Conservation (phyloP, 2,113 vertebrate species). For the Orcinus orca region DNA sequence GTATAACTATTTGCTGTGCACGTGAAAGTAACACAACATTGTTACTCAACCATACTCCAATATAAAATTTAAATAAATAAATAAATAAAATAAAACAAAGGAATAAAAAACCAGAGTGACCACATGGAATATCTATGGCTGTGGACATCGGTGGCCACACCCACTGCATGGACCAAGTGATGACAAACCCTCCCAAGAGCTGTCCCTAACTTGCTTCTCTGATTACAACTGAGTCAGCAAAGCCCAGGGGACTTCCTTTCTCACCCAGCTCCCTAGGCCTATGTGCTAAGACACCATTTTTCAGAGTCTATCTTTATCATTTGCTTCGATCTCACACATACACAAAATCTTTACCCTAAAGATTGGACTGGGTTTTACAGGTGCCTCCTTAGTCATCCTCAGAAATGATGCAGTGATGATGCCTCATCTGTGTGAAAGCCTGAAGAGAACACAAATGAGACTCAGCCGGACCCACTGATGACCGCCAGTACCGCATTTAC, state of each 20-base stretch:
- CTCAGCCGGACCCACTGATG: not conserved
- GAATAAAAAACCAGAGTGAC: too few relatives aligned
- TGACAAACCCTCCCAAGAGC: not conserved
- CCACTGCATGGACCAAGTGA: not conserved
- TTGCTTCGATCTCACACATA: not conserved
- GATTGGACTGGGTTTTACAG: not conserved
- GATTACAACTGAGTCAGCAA: not conserved
- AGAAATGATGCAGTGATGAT: not conserved
- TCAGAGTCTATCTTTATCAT: not conserved
- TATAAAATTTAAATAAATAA: not conserved
- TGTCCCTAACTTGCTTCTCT: not conserved
- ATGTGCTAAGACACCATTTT: not conserved
- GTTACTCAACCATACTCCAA: not conserved
- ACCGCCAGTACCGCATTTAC: not conserved
- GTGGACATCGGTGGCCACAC: not conserved
- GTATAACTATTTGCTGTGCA: not conserved
- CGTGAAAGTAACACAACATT: not conserved
- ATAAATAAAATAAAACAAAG: not conserved
- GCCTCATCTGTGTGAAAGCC: not conserved
- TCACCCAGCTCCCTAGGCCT: not conserved
- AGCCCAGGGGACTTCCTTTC: not conserved
- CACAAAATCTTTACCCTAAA: not conserved
- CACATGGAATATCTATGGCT: not conserved
- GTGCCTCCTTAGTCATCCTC: not conserved
- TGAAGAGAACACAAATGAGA: not conserved